These are phyloP conservation scores for Neosalanx taihuensis DNA, from an alignment of 2,797 vertebrate genomes.

Conservation along the genomic window DNA sequence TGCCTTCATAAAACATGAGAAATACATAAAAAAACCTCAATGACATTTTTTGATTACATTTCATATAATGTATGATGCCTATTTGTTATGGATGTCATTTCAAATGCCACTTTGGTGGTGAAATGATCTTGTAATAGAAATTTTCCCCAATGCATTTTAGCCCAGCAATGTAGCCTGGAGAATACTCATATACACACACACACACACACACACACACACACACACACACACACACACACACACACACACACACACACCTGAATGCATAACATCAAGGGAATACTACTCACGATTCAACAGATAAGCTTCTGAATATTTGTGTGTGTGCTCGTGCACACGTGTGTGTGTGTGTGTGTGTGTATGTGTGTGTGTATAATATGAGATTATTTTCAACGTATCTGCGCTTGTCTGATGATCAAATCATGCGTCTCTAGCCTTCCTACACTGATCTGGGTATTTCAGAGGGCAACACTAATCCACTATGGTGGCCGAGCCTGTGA, in stretches of 20 bases:
- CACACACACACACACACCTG: not conserved
- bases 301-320: slow-evolving; percentile 39
- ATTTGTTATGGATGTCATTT: slow-evolving; percentile 45
- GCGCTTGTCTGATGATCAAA: slow-evolving; percentile 37
- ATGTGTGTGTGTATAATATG: not conserved
- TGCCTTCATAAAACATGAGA: too few species aligned
- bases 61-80: slow-evolving; percentile 54
- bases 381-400: slow-evolving; percentile 58
- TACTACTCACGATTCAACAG: slow-evolving; percentile 42
- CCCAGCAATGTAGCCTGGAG: slow-evolving; percentile 46
- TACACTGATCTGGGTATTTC: slow-evolving; percentile 48
- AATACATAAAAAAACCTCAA: not conserved
- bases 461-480: slow-evolving; percentile 66
- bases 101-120: slow-evolving; percentile 44
- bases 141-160: slow-evolving; percentile 45
- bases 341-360: slow-evolving; percentile 18
- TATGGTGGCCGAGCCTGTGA: slow-evolving; percentile 50
- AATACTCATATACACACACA: slow-evolving; percentile 34
- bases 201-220: too few species aligned
- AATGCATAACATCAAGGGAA: slow-evolving; percentile 49
- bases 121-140: slow-evolving; percentile 63
- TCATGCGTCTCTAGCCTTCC: slow-evolving; percentile 29
- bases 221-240: too few species aligned
- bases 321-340: slow-evolving; percentile 28
- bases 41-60: slow-evolving; percentile 32